Evolutionary conservation across 2,113 vertebrate species (phyloP).

Genomic region (Probosciger aterrimus): DNA sequence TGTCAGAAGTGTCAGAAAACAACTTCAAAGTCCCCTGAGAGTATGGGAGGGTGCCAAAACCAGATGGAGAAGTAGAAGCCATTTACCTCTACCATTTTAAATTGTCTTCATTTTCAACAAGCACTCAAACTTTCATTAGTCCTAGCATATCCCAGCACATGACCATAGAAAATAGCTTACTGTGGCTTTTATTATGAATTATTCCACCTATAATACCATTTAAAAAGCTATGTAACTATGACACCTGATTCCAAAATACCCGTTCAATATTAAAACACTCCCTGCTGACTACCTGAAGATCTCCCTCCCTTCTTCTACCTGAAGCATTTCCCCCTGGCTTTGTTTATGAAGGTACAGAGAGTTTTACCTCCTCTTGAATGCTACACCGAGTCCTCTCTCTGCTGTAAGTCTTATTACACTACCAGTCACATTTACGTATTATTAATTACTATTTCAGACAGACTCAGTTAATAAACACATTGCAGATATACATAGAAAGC

Average conservation of each 20-base stretch:
- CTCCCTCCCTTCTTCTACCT: not conserved
- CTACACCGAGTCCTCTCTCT: not conserved
- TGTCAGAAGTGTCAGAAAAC: slow-evolving; percentile 16
- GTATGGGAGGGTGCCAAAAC: not conserved
- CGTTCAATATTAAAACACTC: not conserved
- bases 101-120: not conserved
- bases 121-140: not conserved
- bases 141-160: not conserved
- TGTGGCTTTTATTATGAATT: not conserved
- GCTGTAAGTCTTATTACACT: not conserved
- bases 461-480: not conserved
- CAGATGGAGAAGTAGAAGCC: not conserved
- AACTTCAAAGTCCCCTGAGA: not conserved
- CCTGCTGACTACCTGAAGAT: not conserved
- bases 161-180: not conserved
- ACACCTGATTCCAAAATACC: not conserved
- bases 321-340: not conserved
- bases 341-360: not conserved
- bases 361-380: not conserved
- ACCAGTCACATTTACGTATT: not conserved
- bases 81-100: not conserved
- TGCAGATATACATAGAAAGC: not conserved
- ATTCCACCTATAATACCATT: not conserved
- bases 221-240: not conserved
- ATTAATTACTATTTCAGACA: not conserved